Evolutionary conservation across 2,113 vertebrate genomes (phyloP), one percentile per base, ranked within the genome.

Genomic region (Myrmecophaga tridactyla): DNA sequence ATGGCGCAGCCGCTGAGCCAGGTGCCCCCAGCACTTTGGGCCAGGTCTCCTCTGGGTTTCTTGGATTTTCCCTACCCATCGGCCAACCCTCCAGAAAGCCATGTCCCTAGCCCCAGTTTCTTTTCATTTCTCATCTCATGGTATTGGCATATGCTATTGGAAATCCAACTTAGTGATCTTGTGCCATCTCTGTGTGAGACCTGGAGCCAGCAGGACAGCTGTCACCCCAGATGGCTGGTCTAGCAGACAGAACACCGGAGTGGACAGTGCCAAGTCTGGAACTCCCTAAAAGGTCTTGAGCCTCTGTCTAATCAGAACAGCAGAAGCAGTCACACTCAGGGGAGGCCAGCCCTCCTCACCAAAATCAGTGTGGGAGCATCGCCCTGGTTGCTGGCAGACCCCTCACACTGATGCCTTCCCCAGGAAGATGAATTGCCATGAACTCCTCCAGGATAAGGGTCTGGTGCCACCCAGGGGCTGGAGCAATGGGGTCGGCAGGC

Each of bases 351-450:
- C 6, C 31, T 34, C 27, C 8, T 43, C 6, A 62, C 6, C 58
- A 62, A 4, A 43, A 14, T 31, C 39, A 43, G 15, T 34, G 18
- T 58, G 31, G 11, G 39, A 31, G 81, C 12, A 1, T 58, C 53
- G 56, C 77, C 23, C 6, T 0, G 0, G 34, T 8, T 39, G 31
- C 36, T 21, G 21, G 31, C 8, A 86, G 39, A 85, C 3, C n/a
- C 43, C 60, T 60, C 13, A 13, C 1, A 6, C 27, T 1, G 4
- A 56, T 3, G 31, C 11, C 0, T 0, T 86, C 18, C 77, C 56
- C 3, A 27, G 31, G 15, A 53, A 15, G 21, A 21, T 58, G 56
- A 58, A 58, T 58, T 21, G 20, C 56, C 56, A 4, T 4, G 5
- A 58, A 58, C 18, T 7, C 53, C 20, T 58, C 56, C 56, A 8